phyloP scores from a whole-genome alignment of 2,888 invertebrate species.

The Orthonychiurus folsomi region DNA sequence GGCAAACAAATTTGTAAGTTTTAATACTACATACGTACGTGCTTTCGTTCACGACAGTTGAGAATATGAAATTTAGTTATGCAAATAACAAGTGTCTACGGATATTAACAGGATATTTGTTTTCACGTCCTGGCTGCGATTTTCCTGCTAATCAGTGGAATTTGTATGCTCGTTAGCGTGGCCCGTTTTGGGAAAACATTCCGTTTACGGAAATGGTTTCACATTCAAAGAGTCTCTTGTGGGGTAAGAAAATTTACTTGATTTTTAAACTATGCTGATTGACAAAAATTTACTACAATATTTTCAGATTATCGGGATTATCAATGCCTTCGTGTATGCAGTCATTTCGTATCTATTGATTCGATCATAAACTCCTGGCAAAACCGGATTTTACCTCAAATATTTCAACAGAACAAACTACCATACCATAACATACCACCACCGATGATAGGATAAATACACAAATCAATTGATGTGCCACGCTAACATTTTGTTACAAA shows the following conservation, averaged over 20 bases:
- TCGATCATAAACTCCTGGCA: not conserved
- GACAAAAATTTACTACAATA: too few species aligned
- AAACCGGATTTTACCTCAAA: too few species aligned
- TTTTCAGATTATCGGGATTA: constrained; percentile 12
- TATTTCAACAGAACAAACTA: too few species aligned
- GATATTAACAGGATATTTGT: constrained; percentile 5
- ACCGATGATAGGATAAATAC: too few species aligned
- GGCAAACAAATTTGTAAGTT: constrained; percentile 2
- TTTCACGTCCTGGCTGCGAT: not conserved
- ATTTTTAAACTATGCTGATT: too few species aligned
- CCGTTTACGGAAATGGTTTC: not conserved
- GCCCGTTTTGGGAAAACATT: not conserved
- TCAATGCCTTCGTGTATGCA: constrained; percentile 4
- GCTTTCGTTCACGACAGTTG: not conserved
- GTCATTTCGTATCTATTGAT: not conserved
- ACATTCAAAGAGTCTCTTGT: constrained; percentile 2
- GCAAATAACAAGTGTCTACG: not conserved
- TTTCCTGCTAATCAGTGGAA: constrained; percentile 3
- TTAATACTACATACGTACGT: not conserved
- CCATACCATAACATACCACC: too few species aligned
- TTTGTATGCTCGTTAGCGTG: constrained; percentile 2
- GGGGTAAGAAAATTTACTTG: too few species aligned
- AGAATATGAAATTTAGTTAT: not conserved
- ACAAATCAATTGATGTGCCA: too few species aligned
- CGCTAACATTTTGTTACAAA: too few species aligned